These are phyloP conservation scores for Notodromas monacha DNA, from an alignment of 2,888 invertebrate genomes.

Conservation along the genomic window DNA sequence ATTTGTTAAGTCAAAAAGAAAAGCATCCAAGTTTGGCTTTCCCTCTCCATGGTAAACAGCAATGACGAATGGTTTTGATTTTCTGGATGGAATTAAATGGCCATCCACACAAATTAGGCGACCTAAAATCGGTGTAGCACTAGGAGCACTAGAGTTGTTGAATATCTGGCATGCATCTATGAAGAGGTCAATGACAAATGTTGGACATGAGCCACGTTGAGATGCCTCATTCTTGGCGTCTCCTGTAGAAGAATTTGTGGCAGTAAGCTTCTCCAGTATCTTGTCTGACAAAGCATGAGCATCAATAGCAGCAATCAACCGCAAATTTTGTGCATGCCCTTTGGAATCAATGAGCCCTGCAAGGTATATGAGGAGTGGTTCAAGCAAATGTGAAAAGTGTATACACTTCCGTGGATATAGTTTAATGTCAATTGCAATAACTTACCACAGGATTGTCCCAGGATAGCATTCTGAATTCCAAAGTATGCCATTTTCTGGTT, in stretches of 20 bases:
- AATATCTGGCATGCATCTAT: slow-evolving; percentile 2
- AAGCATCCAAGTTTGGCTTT: background rate
- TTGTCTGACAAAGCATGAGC: background rate
- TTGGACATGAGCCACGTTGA: slow-evolving; percentile 1
- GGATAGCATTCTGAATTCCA: slow-evolving; percentile 4
- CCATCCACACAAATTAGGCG: slow-evolving; percentile 1
- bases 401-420: too few relatives aligned
- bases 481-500: slow-evolving; percentile 1
- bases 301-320: background rate
- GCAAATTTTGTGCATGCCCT: background rate
- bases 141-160: slow-evolving; percentile 1
- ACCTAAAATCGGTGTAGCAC: slow-evolving; percentile 1
- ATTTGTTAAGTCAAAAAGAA: background rate
- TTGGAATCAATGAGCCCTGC: background rate
- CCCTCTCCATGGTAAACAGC: slow-evolving; percentile 2
- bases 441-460: background rate
- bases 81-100: slow-evolving; percentile 1
- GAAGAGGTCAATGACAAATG: slow-evolving; percentile 1
- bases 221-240: background rate
- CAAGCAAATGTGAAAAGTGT: background rate
- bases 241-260: background rate
- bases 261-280: too few relatives aligned
- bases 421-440: background rate
- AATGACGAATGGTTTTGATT: background rate
- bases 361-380: slow-evolving; percentile 1